A percentile compares a stretch with the other conserved stretches of the same genome.
Conservation (phyloP, 2,888 invertebrate genomes). For the Cephus sareptanus region DNA sequence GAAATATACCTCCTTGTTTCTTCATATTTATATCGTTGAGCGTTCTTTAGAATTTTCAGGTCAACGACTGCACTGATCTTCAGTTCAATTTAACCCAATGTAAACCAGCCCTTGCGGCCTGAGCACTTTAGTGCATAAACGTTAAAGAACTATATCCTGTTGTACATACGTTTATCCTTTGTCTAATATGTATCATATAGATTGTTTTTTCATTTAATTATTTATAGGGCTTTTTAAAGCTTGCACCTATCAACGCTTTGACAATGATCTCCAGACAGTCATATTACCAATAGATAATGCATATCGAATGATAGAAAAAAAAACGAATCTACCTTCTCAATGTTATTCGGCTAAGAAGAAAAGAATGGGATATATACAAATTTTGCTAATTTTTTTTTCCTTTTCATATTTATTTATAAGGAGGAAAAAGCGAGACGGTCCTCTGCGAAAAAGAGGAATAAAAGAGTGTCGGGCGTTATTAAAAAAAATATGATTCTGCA, state of each 20-base stretch:
- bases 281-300: background rate
- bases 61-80: background rate
- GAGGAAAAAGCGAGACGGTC: too few species aligned
- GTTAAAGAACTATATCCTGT: background rate
- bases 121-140: background rate
- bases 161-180: background rate
- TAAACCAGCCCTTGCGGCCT: background rate
- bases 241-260: background rate
- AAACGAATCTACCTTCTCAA: too few species aligned
- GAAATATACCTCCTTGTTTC: background rate
- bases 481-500: background rate
- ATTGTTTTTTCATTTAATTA: background rate
- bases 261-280: background rate
- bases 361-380: too few species aligned
- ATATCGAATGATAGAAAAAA: background rate
- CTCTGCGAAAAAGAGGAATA: too few species aligned
- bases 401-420: too few species aligned
- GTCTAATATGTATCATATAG: background rate
- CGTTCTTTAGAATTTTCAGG: background rate
- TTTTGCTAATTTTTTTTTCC: too few species aligned
- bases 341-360: too few species aligned
- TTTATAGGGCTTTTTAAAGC: background rate
- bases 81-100: background rate
- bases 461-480: too few species aligned
- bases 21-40: background rate